Evolutionary conservation across 2,888 invertebrate species (phyloP).

Genomic region (Strigamia maritima): DNA sequence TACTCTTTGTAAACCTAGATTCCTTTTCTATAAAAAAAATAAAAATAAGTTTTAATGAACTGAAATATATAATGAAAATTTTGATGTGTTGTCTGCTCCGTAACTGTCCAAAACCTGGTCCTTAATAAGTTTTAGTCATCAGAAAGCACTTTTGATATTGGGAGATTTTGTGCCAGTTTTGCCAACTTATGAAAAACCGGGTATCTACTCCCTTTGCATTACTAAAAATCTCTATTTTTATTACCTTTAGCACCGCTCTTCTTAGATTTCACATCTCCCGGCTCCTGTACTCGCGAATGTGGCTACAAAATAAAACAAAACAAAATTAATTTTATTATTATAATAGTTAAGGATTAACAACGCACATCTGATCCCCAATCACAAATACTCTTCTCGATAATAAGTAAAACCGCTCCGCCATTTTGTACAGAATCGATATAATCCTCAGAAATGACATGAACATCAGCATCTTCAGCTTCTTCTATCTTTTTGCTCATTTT

Average conservation of each 20-base stretch:
- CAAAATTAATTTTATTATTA: background rate
- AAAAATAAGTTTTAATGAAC: background rate
- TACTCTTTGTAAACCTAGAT: constrained; percentile 49
- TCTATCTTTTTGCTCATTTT: constrained; percentile 65
- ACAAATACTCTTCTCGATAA: constrained; percentile 70
- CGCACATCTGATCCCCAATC: constrained; percentile 77
- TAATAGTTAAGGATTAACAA: too few relatives aligned
- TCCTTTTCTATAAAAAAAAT: background rate
- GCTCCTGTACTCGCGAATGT: background rate
- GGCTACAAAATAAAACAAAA: background rate
- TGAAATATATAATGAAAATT: background rate
- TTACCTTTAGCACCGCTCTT: background rate
- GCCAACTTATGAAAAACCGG: background rate
- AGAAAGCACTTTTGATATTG: background rate
- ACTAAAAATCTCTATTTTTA: background rate
- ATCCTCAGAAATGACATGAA: constrained; percentile 76
- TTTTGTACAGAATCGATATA: constrained; percentile 63
- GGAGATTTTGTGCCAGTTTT: background rate
- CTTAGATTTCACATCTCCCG: background rate
- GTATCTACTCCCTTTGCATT: background rate
- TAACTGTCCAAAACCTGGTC: constrained; percentile 13
- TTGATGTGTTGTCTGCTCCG: background rate
- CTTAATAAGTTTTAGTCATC: constrained; percentile 16
- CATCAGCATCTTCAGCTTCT: constrained; percentile 64
- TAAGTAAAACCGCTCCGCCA: constrained; percentile 60